Evolutionary conservation across 2,888 invertebrate species (phyloP), one percentile per base, ranked within the genome.

Genomic region (Melikaiella ostensackeni): DNA sequence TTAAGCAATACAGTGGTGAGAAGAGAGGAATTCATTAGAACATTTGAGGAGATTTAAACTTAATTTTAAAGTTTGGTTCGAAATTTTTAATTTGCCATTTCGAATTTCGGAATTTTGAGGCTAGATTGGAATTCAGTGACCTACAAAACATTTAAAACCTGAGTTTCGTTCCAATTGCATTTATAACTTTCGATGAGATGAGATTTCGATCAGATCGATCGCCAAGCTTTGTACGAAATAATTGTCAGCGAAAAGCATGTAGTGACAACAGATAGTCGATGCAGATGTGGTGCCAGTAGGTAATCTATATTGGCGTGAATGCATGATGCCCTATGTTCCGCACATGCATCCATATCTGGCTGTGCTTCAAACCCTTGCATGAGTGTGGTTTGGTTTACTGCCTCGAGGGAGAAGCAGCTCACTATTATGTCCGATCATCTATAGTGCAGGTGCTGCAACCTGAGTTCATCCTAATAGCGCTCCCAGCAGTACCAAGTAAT

Each of bases 261-360:
- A 46, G n/a, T n/a, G 46, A 19, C 46, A 46, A 50, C n/a, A 50
- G 50, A 50, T 50, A 8, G 8, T 50, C 50, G 50, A 50, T n/a
- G n/a, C 8, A n/a, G 50, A n/a, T n/a, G n/a, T 50, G 50, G n/a
- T 2, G 77, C 80, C 80, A 82, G 81, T 80, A 80, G 83, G 81
- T 82, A 83, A 86, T 84, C 85, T 85, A 84, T 84, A 84, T 84
- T 74, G 82, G 79, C 76, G 83, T 80, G 79, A 84, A 84, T 83
- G 77, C 83, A 80, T 78, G 80, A 83, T 81, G 79, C 81, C 79
- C 79, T 73, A 66, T 59, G 74, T 59, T 79, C 76, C 79, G 79
- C 83, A 84, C 84, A 83, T 83, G 82, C 81, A 79, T 84, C 81
- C 83, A 82, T 84, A 85, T 84, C 84, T 76, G 79, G 73, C 78